phyloP scores from a whole-genome alignment of 2,113 vertebrate genomes.

The Noturus placidus region DNA sequence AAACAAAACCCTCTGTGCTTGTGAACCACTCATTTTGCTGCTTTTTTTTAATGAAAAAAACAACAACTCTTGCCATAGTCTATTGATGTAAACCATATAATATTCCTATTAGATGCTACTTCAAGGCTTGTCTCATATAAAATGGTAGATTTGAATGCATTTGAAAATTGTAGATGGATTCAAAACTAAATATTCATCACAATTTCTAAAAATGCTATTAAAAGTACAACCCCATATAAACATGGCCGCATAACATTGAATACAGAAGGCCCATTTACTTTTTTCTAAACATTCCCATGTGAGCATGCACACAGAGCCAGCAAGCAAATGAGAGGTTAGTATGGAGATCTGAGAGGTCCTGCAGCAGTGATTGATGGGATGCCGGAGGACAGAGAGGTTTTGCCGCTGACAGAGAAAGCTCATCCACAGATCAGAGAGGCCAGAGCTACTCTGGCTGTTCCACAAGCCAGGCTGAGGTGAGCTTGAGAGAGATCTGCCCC shows the following conservation, averaged over 20 bases:
- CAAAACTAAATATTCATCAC: background rate
- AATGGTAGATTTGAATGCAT: background rate
- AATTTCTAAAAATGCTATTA: background rate
- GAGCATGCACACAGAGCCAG: constrained; percentile 52
- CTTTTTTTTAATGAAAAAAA: background rate
- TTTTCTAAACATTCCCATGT: constrained; percentile 77
- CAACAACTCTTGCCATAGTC: background rate
- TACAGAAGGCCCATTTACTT: constrained; percentile 67
- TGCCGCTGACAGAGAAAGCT: constrained; percentile 65
- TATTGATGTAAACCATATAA: background rate
- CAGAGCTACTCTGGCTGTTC: constrained; percentile 34
- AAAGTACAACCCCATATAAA: background rate
- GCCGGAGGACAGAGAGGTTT: constrained; percentile 71
- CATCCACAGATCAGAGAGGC: constrained; percentile 57
- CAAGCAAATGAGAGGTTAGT: constrained; percentile 56
- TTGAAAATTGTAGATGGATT: background rate
- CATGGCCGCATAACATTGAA: constrained; percentile 67
- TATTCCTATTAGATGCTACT: constrained; percentile 5
- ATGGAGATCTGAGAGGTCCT: constrained; percentile 65
- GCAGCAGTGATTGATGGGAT: constrained; percentile 74
- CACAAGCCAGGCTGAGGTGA: constrained; percentile 33
- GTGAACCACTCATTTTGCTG: constrained; percentile 1
- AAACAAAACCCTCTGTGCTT: constrained; percentile 5
- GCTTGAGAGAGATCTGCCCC: constrained; percentile 17
- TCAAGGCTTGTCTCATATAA: background rate